Percentiles rank a stretch among this genome's conserved stretches.
phyloP scores from a whole-genome alignment of 2,888 invertebrate species.

The Nephrotoma flavescens region DNA sequence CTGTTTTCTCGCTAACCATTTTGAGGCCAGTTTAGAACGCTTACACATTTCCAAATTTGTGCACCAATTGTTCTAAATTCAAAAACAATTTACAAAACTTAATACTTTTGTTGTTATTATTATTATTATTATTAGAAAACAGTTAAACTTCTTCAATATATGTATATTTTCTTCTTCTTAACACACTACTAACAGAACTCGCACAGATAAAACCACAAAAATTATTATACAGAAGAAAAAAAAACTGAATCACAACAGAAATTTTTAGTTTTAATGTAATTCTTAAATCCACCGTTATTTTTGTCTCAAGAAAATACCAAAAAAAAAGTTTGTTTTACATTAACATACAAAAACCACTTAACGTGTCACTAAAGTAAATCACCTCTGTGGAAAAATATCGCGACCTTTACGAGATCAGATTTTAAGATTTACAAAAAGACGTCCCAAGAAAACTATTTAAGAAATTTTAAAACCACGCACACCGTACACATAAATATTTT shows the following conservation, averaged over 20 bases:
- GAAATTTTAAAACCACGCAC: neutral
- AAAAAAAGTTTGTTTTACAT: neutral
- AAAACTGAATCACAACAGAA: neutral
- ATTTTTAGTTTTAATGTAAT: neutral
- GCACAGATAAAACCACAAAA: neutral
- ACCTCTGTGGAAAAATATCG: too few species aligned
- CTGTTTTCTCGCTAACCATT: conserved; percentile 2
- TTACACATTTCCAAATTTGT: neutral
- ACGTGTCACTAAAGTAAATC: neutral
- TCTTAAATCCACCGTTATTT: neutral
- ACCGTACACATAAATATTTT: neutral
- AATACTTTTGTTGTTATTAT: neutral
- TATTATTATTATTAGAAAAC: neutral
- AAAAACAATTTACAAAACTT: neutral
- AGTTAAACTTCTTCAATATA: neutral
- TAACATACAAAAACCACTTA: neutral
- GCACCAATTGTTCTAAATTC: neutral
- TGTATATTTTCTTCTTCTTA: neutral
- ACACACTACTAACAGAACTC: neutral
- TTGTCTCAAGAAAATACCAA: neutral
- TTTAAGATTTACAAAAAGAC: neutral
- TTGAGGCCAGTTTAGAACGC: neutral
- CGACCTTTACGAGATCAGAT: neutral
- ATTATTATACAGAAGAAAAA: neutral
- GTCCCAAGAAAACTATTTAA: neutral